Conservation (phyloP, 1,140 invertebrate species). For the Penaeus vannamei region DNA sequence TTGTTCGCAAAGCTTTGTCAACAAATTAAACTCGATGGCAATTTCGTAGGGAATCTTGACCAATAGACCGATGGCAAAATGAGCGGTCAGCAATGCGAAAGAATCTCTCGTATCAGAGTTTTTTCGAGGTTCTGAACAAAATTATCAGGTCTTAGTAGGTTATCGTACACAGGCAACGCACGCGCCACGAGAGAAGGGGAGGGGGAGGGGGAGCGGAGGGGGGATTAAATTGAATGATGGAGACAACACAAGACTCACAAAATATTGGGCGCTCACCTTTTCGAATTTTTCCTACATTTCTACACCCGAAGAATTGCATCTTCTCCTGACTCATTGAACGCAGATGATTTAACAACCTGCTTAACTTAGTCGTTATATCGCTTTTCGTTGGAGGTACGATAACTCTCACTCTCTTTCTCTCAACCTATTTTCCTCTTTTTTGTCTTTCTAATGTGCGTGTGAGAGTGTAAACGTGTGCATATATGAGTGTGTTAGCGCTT, state of each 20-base stretch:
- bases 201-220: slow-evolving; percentile 13
- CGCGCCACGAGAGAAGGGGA: no score
- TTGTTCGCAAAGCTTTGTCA: no score
- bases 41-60: not conserved
- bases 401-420: slow-evolving; percentile 30
- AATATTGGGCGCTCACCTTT: slow-evolving; percentile 65
- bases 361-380: slow-evolving; percentile 30
- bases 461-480: no score
- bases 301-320: slow-evolving; percentile 64
- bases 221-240: slow-evolving; percentile 67
- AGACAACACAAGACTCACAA: slow-evolving; percentile 66
- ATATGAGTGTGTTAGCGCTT: no score
- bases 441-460: slow-evolving; percentile 13
- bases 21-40: no score
- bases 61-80: not conserved
- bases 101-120: no score
- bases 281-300: slow-evolving; percentile 65
- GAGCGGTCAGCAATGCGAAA: not conserved
- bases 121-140: no score
- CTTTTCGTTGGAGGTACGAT: slow-evolving; percentile 46
- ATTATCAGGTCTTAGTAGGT: no score
- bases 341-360: slow-evolving; percentile 58
- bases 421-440: slow-evolving; percentile 34
- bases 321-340: slow-evolving; percentile 62
- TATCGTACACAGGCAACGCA: no score